These are phyloP conservation scores for Drosophila elegans DNA, from an alignment of 1,140 invertebrate genomes.

Conservation along the genomic window DNA sequence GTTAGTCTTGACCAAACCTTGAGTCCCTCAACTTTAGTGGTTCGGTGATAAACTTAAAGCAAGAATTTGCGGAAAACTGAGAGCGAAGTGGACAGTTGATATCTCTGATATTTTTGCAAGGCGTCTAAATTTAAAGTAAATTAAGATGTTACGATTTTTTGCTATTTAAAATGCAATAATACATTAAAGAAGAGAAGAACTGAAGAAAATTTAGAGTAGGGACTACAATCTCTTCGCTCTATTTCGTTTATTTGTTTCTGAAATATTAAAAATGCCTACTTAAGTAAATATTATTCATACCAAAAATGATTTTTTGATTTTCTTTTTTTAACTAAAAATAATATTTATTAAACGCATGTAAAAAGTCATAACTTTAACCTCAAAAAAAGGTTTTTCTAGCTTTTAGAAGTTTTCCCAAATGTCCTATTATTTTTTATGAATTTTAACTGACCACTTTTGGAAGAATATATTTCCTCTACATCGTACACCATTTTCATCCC, in stretches of 20 bases:
- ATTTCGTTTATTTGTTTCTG: too few relatives aligned
- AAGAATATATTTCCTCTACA: not conserved
- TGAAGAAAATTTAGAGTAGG: too few relatives aligned
- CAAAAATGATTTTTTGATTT: too few relatives aligned
- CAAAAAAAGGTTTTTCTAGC: not conserved
- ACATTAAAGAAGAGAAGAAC: too few relatives aligned
- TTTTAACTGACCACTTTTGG: constrained; percentile 69
- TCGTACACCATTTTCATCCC: not conserved
- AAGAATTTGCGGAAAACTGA: constrained; percentile 3
- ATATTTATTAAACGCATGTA: too few relatives aligned
- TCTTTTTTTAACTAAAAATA: too few relatives aligned
- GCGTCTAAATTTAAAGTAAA: not conserved
- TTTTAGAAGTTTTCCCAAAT: not conserved
- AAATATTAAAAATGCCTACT: too few relatives aligned
- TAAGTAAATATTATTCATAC: too few relatives aligned
- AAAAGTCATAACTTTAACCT: too few relatives aligned
- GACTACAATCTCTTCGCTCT: too few relatives aligned
- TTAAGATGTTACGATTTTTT: not conserved
- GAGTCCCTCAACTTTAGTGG: constrained; percentile 29
- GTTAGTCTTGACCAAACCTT: constrained; percentile 7
- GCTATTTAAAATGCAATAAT: not conserved
- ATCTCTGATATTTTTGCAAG: constrained; percentile 1
- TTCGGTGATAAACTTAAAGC: constrained; percentile 23
- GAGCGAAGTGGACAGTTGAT: constrained; percentile 2
- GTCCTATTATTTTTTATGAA: constrained; percentile 46